Conservation (phyloP, 2,113 vertebrate genomes). For the Spermophilus dauricus region DNA sequence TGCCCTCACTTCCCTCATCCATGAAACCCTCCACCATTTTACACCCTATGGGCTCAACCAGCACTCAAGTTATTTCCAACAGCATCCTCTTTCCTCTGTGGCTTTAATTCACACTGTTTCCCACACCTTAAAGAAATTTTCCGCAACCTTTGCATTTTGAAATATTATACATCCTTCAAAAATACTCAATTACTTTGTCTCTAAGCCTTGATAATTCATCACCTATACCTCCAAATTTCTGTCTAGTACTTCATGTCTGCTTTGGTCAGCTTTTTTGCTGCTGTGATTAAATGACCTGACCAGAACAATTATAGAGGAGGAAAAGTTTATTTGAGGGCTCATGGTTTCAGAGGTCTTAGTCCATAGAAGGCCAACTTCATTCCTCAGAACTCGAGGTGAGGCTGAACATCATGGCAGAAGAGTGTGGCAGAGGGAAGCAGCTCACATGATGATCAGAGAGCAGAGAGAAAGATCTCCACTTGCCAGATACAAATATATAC, state of each 20-base stretch:
- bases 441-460: no score
- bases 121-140: neutral
- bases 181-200: neutral
- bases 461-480: no score
- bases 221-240: neutral
- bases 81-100: neutral
- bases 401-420: no score
- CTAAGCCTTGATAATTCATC: neutral
- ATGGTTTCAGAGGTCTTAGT: no score
- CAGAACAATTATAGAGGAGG: no score
- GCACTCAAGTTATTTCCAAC: neutral
- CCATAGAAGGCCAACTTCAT: no score
- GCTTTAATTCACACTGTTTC: neutral
- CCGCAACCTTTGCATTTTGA: neutral
- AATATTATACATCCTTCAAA: neutral
- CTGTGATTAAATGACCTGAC: no score
- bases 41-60: neutral
- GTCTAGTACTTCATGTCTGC: neutral
- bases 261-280: no score
- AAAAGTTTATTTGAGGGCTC: no score
- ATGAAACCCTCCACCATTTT: neutral
- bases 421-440: no score
- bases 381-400: no score
- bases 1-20: neutral
- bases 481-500: no score